Conservation (phyloP, 2,113 vertebrate genomes). For the Ginglymostoma cirratum region DNA sequence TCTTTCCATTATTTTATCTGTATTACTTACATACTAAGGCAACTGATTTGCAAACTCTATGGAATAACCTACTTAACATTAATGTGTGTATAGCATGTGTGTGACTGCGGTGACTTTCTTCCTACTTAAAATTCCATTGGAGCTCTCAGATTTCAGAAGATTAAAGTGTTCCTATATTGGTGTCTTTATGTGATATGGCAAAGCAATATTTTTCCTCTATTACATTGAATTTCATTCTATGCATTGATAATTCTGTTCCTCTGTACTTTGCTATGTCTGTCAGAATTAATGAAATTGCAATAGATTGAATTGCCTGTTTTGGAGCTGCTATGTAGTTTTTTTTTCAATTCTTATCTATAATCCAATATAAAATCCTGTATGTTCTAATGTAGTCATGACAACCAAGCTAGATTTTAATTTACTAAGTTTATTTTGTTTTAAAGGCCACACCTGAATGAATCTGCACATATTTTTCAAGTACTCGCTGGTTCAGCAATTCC, state of each 20-base stretch:
- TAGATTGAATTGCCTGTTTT: background rate
- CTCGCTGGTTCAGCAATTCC: background rate
- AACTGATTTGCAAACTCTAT: background rate
- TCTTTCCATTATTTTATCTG: background rate
- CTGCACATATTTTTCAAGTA: background rate
- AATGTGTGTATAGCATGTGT: background rate
- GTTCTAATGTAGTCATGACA: no score
- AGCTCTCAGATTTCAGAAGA: background rate
- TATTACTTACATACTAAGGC: background rate
- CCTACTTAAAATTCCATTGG: background rate
- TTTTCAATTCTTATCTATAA: background rate
- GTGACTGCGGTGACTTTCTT: background rate
- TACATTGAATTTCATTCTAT: background rate
- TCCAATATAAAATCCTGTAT: background rate
- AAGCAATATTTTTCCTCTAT: background rate
- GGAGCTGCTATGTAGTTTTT: background rate
- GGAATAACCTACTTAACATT: background rate
- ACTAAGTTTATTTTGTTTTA: background rate
- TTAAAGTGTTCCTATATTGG: background rate
- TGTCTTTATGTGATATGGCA: background rate
- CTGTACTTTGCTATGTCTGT: no score
- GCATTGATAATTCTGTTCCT: background rate
- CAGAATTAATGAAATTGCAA: background rate
- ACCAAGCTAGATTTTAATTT: background rate
- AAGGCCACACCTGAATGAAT: background rate